phyloP scores from a whole-genome alignment of 2,797 vertebrate species.

The Melanitta fusca region DNA sequence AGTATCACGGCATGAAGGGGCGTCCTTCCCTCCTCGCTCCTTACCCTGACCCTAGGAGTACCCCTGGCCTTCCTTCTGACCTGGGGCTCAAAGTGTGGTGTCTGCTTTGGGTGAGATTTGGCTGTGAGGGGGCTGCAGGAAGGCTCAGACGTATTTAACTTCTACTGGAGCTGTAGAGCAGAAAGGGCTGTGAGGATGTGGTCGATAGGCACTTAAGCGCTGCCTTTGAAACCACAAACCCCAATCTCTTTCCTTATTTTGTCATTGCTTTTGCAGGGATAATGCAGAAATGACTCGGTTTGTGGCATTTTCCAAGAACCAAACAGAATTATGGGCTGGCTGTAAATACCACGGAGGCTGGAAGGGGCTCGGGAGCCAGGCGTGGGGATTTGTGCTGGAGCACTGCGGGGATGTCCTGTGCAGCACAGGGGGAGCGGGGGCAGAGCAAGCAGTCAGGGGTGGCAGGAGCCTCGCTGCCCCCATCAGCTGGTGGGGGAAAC shows the following conservation, averaged over 20 bases:
- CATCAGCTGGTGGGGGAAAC: not conserved
- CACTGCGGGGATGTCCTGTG: not conserved
- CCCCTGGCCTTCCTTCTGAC: not conserved
- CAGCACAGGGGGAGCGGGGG: not conserved
- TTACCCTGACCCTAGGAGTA: not conserved
- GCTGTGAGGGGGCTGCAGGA: not conserved
- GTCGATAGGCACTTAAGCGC: not conserved
- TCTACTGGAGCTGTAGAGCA: not conserved
- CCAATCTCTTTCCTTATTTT: not conserved
- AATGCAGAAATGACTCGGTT: not conserved
- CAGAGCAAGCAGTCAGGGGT: not conserved
- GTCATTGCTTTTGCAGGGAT: not conserved
- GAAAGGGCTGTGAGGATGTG: not conserved
- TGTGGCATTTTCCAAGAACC: not conserved
- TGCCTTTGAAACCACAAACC: constrained; percentile 21
- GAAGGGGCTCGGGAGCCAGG: not conserved
- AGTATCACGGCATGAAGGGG: not conserved
- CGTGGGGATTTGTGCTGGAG: not conserved
- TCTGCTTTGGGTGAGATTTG: not conserved
- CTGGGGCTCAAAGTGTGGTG: not conserved
- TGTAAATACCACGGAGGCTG: not conserved
- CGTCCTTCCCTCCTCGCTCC: not conserved
- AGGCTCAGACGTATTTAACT: not conserved
- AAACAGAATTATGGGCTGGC: not conserved
- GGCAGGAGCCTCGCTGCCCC: not conserved